Conservation (phyloP, 2,113 vertebrate genomes). For the Pedetes capensis region DNA sequence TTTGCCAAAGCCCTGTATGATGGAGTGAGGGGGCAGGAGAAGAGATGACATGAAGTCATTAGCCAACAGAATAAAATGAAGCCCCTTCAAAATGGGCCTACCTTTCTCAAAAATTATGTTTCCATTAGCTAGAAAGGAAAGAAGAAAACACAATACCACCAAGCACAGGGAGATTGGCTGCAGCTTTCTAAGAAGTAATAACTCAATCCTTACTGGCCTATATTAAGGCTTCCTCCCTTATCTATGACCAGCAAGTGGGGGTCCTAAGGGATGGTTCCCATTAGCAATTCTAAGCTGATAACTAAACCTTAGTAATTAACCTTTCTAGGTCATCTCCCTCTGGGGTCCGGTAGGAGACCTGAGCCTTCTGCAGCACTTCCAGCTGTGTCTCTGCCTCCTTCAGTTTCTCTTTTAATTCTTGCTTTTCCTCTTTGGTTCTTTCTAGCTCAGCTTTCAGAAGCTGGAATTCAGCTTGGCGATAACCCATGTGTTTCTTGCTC, state of each 20-base stretch:
- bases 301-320: conserved; percentile 75
- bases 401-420: conserved; percentile 69
- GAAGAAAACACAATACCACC: conserved; percentile 52
- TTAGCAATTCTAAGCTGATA: conserved; percentile 63
- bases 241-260: conserved; percentile 40
- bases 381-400: conserved; percentile 56
- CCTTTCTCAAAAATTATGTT: conserved; percentile 59
- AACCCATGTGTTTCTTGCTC: conserved; percentile 77
- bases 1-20: conserved; percentile 81
- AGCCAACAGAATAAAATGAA: conserved; percentile 53
- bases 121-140: conserved; percentile 66
- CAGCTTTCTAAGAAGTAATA: conserved; percentile 52
- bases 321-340: conserved; percentile 73
- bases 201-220: conserved; percentile 58
- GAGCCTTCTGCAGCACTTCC: conserved; percentile 67
- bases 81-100: conserved; percentile 49
- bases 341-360: conserved; percentile 70
- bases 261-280: conserved; percentile 53
- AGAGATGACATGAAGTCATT: conserved; percentile 75
- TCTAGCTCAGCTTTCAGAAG: conserved; percentile 76
- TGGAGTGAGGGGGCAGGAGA: conserved; percentile 70
- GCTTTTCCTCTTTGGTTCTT: conserved; percentile 72
- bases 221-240: conserved; percentile 61
- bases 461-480: conserved; percentile 77
- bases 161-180: conserved; percentile 38